Percentiles rank a stretch among this genome's conserved stretches.
Evolutionary conservation across 2,113 vertebrate genomes (phyloP).

Genomic region (Bungarus multicinctus): DNA sequence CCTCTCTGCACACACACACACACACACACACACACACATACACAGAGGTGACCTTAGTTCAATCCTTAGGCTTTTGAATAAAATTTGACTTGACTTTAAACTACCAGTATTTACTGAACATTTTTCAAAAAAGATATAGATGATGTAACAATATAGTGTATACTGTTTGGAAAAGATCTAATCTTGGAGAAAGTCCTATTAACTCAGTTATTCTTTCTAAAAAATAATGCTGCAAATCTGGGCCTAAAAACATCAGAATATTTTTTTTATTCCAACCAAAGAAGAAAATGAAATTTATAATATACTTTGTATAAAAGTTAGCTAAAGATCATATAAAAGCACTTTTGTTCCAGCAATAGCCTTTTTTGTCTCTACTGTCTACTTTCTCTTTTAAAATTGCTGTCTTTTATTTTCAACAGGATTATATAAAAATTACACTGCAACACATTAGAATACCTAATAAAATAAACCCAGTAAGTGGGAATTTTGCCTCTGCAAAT

Average conservation of each 20-base stretch:
- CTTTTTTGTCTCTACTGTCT: neutral
- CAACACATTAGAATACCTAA: neutral
- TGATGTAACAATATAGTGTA: neutral
- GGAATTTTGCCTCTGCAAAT: neutral
- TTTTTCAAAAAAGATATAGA: neutral
- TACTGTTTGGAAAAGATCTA: neutral
- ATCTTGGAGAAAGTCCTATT: neutral
- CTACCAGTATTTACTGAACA: neutral
- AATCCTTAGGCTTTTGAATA: neutral
- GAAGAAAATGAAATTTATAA: neutral
- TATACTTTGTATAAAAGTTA: neutral
- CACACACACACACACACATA: no score
- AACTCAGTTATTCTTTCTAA: neutral
- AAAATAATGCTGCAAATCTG: neutral
- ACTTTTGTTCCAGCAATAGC: slow-evolving; percentile 16
- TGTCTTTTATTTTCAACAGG: neutral
- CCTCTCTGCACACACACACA: neutral
- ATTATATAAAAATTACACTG: neutral
- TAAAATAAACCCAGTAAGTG: slow-evolving; percentile 11
- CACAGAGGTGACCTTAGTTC: neutral
- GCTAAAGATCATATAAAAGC: neutral
- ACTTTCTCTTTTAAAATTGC: neutral
- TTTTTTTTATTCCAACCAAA: neutral
- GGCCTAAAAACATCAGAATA: neutral
- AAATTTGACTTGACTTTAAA: neutral